These are phyloP conservation scores for Hyperoplus immaculatus DNA, from an alignment of 2,797 vertebrate genomes.

Conservation along the genomic window DNA sequence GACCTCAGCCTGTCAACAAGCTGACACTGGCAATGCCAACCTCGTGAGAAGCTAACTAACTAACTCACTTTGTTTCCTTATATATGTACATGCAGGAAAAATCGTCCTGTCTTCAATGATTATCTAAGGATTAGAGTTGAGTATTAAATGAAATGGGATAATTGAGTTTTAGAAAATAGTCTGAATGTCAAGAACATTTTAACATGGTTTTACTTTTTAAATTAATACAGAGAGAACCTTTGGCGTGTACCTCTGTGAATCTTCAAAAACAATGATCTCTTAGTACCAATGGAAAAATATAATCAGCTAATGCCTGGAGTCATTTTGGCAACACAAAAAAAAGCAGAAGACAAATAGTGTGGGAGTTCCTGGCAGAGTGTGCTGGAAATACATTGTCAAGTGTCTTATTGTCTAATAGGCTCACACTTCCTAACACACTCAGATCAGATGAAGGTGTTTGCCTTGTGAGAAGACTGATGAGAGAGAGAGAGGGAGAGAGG, in stretches of 20 bases:
- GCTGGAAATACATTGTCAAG: conserved; percentile 66
- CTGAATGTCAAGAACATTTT: background rate
- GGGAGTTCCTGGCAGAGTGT: conserved; percentile 58
- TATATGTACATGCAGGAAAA: no score
- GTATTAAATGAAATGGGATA: background rate
- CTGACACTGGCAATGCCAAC: background rate
- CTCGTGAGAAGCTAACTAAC: background rate
- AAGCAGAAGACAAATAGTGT: conserved; percentile 49
- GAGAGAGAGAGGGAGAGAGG: background rate
- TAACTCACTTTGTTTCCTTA: background rate
- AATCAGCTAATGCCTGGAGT: conserved; percentile 26
- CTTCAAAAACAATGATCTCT: conserved; percentile 49
- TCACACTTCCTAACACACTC: conserved; percentile 40
- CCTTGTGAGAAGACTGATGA: conserved; percentile 10
- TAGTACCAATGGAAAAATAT: conserved; percentile 12
- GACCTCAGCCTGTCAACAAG: no score
- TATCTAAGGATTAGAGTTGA: background rate
- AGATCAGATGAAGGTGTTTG: conserved; percentile 30
- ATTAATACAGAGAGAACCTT: background rate
- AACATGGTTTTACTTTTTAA: background rate
- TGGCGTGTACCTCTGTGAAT: conserved; percentile 29
- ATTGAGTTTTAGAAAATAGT: background rate
- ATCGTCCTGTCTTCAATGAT: no score
- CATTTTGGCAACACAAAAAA: conserved; percentile 35
- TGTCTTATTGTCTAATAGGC: conserved; percentile 58